These are phyloP conservation scores for Heliconius aoede DNA, from an alignment of 2,888 invertebrate genomes.

Conservation along the genomic window DNA sequence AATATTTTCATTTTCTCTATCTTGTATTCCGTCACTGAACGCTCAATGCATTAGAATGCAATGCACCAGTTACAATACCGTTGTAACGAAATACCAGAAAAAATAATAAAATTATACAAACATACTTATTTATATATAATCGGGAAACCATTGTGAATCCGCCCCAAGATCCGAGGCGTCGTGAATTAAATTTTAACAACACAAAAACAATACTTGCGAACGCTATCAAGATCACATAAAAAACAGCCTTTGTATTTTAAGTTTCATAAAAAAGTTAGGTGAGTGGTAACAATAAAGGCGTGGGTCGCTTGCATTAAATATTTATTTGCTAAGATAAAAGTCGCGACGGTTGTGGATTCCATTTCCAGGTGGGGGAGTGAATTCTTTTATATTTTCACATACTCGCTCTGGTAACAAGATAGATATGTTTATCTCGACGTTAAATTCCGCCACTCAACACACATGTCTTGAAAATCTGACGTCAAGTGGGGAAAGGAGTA, in stretches of 20 bases:
- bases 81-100: too few relatives aligned
- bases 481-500: too few relatives aligned
- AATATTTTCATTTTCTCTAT: too few relatives aligned
- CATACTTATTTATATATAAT: background rate
- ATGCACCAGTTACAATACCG: too few relatives aligned
- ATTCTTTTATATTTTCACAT: too few relatives aligned
- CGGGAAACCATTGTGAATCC: background rate
- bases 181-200: conserved; percentile 66
- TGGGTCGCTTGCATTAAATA: conserved; percentile 34
- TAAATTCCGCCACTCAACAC: background rate
- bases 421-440: background rate
- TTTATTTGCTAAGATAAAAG: conserved; percentile 12
- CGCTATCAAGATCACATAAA: conserved; percentile 72
- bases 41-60: too few relatives aligned
- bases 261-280: conserved; percentile 23
- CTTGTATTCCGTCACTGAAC: too few relatives aligned
- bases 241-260: conserved; percentile 78
- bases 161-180: conserved; percentile 15
- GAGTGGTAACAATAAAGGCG: conserved; percentile 22
- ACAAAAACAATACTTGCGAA: conserved; percentile 58
- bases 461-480: too few relatives aligned
- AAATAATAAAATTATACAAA: background rate
- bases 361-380: background rate
- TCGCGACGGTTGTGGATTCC: background rate
- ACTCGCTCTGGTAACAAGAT: too few relatives aligned